Evolutionary conservation across 2,797 vertebrate genomes (phyloP).

Genomic region (Champsocephalus esox): DNA sequence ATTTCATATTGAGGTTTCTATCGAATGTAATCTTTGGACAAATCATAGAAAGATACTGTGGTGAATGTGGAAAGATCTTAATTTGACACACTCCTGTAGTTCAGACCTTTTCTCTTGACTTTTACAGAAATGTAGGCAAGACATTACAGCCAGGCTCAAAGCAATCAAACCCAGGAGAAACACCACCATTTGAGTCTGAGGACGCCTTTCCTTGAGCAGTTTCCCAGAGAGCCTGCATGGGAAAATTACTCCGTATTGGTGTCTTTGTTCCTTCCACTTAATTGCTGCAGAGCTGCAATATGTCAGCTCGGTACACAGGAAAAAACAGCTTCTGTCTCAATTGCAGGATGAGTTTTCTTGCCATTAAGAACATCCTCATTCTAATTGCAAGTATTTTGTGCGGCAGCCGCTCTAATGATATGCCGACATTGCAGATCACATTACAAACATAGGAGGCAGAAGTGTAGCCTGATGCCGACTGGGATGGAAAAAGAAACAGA

Average conservation of each 20-base stretch:
- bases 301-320: conserved; percentile 53
- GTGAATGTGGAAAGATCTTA: conserved; percentile 40
- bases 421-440: conserved; percentile 50
- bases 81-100: conserved; percentile 43
- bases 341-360: conserved; percentile 48
- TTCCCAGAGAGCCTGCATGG: conserved; percentile 48
- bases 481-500: conserved; percentile 23
- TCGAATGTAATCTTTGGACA: conserved; percentile 24
- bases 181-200: conserved; percentile 57
- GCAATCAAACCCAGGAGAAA: conserved; percentile 52
- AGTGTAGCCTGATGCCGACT: conserved; percentile 54
- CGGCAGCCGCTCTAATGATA: conserved; percentile 61
- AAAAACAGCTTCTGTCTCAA: conserved; percentile 46
- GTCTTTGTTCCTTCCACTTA: conserved; percentile 73
- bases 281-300: conserved; percentile 62
- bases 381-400: conserved; percentile 62
- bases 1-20: conserved; percentile 32
- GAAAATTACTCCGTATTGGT: conserved; percentile 66
- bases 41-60: conserved; percentile 24
- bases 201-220: conserved; percentile 56
- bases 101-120: conserved; percentile 39
- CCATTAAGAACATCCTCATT: conserved; percentile 55
- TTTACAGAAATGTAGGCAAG: conserved; percentile 32
- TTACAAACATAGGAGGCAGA: conserved; percentile 55
- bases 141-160: conserved; percentile 38